Evolutionary conservation across 2,797 vertebrate species (phyloP).

Genomic region (Manis javanica): DNA sequence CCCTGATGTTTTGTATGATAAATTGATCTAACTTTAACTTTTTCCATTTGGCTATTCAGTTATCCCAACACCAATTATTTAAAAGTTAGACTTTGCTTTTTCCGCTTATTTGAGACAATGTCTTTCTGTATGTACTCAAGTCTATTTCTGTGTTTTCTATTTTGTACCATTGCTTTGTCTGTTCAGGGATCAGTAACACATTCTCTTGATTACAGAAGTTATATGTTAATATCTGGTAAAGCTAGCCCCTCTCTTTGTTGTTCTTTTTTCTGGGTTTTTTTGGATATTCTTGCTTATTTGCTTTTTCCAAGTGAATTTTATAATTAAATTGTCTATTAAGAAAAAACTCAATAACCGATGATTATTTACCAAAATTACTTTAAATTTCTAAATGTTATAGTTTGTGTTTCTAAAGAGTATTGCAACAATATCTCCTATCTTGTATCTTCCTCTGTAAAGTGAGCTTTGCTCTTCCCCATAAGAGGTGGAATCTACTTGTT

Average conservation of each 20-base stretch:
- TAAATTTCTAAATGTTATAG: not conserved
- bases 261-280: not conserved
- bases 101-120: not conserved
- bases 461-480: not conserved
- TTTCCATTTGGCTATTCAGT: not conserved
- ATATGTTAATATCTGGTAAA: not conserved
- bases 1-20: not conserved
- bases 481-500: not conserved
- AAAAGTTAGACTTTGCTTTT: not conserved
- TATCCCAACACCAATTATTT: not conserved
- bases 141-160: not conserved
- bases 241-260: not conserved
- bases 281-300: not conserved
- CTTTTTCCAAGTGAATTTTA: not conserved
- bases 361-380: not conserved
- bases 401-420: not conserved
- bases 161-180: not conserved
- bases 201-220: not conserved
- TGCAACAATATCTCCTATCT: not conserved
- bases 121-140: not conserved
- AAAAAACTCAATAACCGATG: not conserved
- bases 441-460: not conserved
- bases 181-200: not conserved
- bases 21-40: not conserved
- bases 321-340: not conserved